phyloP scores from a whole-genome alignment of 2,113 vertebrate species.

The Entosphenus tridentatus region DNA sequence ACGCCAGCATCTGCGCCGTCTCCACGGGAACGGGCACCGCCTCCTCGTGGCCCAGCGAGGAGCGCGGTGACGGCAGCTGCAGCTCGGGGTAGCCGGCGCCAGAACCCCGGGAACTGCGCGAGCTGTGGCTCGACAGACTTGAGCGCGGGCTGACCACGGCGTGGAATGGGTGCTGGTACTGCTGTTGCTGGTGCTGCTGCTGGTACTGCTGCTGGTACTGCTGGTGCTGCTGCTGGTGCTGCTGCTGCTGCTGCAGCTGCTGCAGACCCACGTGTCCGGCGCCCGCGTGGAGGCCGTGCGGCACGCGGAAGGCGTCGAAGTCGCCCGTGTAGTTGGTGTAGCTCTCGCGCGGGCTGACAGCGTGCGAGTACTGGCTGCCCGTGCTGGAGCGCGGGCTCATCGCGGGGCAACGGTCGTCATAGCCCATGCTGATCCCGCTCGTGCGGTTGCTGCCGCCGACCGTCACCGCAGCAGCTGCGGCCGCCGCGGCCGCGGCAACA shows the following conservation, averaged over 20 bases:
- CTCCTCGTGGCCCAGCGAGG: too few relatives aligned
- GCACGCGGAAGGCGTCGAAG: conserved; percentile 22
- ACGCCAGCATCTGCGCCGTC: too few relatives aligned
- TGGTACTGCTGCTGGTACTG: conserved; percentile 37
- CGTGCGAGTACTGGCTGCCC: conserved; percentile 45
- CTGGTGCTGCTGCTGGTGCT: conserved; percentile 62
- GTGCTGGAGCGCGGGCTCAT: conserved; percentile 59
- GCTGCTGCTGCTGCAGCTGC: conserved; percentile 56
- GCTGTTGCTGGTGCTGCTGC: conserved; percentile 10
- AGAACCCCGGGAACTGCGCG: conserved; percentile 37
- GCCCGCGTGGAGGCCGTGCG: conserved; percentile 21
- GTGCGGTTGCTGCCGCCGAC: conserved; percentile 62
- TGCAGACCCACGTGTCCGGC: conserved; percentile 27
- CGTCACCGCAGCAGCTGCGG: conserved; percentile 39
- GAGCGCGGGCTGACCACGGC: conserved; percentile 5
- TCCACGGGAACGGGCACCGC: too few relatives aligned
- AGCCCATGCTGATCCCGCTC: conserved; percentile 90
- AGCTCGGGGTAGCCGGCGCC: not conserved
- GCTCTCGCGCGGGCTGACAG: conserved; percentile 41
- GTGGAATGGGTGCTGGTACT: not conserved
- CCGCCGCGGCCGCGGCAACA: conserved; percentile 32
- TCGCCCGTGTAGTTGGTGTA: conserved; percentile 37
- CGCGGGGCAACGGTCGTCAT: conserved; percentile 65
- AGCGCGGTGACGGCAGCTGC: too few relatives aligned
- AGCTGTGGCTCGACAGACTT: conserved; percentile 66